A percentile compares a stretch with the other conserved stretches of the same genome.
Evolutionary conservation across 2,888 invertebrate genomes (phyloP).

Genomic region (Sminthurinus aureus): DNA sequence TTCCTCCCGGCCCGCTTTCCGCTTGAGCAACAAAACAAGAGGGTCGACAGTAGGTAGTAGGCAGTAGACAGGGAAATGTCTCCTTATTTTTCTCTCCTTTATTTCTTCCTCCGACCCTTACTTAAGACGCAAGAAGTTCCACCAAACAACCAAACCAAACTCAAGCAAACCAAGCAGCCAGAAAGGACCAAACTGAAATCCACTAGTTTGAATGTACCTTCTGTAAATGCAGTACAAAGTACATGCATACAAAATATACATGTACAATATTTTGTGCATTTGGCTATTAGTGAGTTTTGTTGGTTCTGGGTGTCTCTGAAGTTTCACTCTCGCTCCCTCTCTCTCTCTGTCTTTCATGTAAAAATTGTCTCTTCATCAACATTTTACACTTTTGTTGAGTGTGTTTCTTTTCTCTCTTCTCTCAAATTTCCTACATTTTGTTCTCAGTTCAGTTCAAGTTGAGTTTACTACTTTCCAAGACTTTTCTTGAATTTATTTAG

Average conservation of each 20-base stretch:
- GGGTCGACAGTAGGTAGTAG: conserved; percentile 29
- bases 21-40: conserved; percentile 33
- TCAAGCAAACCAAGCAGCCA: no score
- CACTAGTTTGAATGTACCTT: no score
- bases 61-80: conserved; percentile 33
- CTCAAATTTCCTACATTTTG: no score
- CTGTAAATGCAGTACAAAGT: no score
- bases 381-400: conserved; percentile 5
- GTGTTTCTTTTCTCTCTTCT: no score
- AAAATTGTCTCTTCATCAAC: conserved; percentile 24
- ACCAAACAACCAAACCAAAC: no score
- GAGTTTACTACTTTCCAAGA: background rate
- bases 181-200: no score
- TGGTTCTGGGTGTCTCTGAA: background rate
- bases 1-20: conserved; percentile 27
- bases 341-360: background rate
- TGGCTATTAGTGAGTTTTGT: background rate
- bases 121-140: background rate
- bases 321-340: no score
- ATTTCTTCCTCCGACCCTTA: background rate
- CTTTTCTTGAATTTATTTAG: background rate
- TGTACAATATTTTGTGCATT: background rate
- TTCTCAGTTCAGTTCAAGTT: background rate
- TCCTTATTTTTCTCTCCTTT: conserved; percentile 24
- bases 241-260: no score